Evolutionary conservation across 1,140 invertebrate genomes (phyloP), one percentile per base, ranked within the genome.

Genomic region (Adoxophyes honmai): DNA sequence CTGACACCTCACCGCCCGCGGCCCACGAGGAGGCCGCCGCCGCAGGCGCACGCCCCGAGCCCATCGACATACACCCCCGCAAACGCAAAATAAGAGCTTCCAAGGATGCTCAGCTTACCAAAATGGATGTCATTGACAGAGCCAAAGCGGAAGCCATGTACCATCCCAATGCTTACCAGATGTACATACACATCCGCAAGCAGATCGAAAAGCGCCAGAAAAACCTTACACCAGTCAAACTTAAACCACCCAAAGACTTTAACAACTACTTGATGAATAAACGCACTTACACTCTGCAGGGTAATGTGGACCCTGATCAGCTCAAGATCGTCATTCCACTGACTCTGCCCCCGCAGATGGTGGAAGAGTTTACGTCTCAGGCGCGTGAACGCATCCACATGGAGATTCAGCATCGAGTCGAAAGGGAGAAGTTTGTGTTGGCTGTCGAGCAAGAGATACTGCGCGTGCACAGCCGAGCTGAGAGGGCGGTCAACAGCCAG

Each of bases 401-500:
- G 16, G 73, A 88, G 60, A 90, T 91, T 71, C 92, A 96, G 73
- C 96, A 98, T 81, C 92, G 96, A 0, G 96, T 98, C n/a, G 97
- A 98, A 78, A 96, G 96, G 77, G 97, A 98, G 77, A 98, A 98
- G 77, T 80, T 98, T 13, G 95, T 96, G 21, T 79, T 98, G 33
- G 93, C 95, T 4, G 95, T 96, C 0, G 97, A 98, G 82, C 97
- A 98, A 74, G 97, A 98, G 90, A 97, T 97, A 59, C 89, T 98
- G 21, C 86, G 97, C 56, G 96, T 98, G 6, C 96, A 98, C 76
- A 95, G 95, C 0, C 91, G 95, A 76, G 96, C 96, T 2, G 97
- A 96, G 0, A 83, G 96, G 67, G 96, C 96, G 13, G 86, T 96
- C 39, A 95, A 94, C 8, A 97, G 97, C 86, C 96, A 98, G 77